Conservation (phyloP, 2,113 vertebrate species). For the Ramphastos sulfuratus region DNA sequence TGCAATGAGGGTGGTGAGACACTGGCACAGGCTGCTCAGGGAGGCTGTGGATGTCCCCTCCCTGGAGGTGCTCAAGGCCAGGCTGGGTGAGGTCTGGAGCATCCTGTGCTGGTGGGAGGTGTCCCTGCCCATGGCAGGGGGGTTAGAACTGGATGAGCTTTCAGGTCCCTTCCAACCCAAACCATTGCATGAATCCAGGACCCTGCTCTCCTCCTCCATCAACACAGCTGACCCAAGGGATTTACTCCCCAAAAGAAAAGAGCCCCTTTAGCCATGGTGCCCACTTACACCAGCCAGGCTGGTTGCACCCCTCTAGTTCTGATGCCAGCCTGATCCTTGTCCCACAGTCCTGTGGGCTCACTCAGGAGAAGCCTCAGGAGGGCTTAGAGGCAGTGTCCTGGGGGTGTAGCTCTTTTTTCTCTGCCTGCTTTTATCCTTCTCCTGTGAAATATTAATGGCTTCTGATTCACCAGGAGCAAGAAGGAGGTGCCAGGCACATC, state of each 20-base stretch:
- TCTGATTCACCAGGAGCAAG: background rate
- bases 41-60: too few species aligned
- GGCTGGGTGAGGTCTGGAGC: too few species aligned
- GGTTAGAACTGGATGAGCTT: too few species aligned
- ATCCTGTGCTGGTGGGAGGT: too few species aligned
- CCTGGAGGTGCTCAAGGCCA: too few species aligned
- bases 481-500: background rate
- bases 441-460: slow-evolving; percentile 12
- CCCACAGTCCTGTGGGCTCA: accelerated
- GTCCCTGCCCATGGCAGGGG: too few species aligned
- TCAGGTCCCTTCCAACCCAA: too few species aligned
- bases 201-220: background rate
- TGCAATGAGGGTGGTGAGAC: too few species aligned
- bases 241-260: background rate
- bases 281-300: background rate
- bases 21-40: too few species aligned
- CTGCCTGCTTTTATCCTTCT: background rate
- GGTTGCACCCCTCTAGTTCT: accelerated
- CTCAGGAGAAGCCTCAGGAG: background rate
- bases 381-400: background rate
- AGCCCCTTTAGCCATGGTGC: accelerated
- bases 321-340: accelerated
- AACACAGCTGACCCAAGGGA: background rate
- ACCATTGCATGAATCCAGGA: too few species aligned
- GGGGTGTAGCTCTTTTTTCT: background rate